Evolutionary conservation across 2,888 invertebrate species (phyloP).

Genomic region (Macrophya annulata): DNA sequence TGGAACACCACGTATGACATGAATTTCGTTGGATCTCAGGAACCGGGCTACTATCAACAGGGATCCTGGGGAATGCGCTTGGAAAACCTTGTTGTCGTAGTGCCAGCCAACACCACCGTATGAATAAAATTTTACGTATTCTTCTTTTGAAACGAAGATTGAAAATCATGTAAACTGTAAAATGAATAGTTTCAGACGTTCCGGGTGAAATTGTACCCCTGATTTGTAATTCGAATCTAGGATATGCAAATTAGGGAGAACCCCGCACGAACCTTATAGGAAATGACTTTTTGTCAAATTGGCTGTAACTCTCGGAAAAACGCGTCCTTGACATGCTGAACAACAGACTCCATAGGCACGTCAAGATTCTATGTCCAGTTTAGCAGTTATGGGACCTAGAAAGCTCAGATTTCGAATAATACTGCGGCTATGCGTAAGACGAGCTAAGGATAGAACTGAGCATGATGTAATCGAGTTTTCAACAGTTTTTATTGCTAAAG

Average conservation of each 20-base stretch:
- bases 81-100: conserved; percentile 78
- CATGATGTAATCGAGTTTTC: no score
- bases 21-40: conserved; percentile 75
- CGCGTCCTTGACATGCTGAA: no score
- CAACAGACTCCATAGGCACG: no score
- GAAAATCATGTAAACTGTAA: neutral
- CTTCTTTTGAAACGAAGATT: neutral
- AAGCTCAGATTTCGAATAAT: no score
- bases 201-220: neutral
- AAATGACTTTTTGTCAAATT: no score
- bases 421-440: no score
- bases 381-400: no score
- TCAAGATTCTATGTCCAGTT: no score
- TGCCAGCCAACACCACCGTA: conserved; percentile 66
- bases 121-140: conserved; percentile 34
- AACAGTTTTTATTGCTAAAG: no score
- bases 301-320: no score
- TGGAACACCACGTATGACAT: conserved; percentile 71
- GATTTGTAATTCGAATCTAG: neutral
- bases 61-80: conserved; percentile 82
- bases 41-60: conserved; percentile 82
- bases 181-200: neutral
- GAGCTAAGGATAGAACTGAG: no score
- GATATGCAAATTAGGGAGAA: neutral
- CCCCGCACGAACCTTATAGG: no score